These are phyloP conservation scores for Etheostoma spectabile DNA, from an alignment of 2,113 vertebrate genomes.

Conservation along the genomic window DNA sequence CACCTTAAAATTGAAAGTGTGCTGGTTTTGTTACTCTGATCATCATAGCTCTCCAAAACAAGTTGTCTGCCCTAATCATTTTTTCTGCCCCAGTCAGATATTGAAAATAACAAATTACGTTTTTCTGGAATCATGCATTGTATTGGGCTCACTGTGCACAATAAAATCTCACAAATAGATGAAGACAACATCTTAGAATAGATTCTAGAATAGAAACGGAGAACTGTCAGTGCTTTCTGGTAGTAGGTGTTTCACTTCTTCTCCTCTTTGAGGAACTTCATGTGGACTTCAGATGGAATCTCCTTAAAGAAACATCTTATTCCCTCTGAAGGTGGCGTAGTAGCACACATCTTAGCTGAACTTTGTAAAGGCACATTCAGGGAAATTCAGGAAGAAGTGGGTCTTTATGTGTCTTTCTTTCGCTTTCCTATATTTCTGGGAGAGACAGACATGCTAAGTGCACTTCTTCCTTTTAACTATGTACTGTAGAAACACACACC, in stretches of 20 bases:
- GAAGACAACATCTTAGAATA: background rate
- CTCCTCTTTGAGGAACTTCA: slow-evolving; percentile 19
- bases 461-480: slow-evolving; percentile 39
- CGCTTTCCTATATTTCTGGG: background rate
- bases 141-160: background rate
- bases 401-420: background rate
- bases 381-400: background rate
- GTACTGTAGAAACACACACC: slow-evolving; percentile 29
- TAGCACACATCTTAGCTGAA: background rate
- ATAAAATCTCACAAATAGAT: background rate
- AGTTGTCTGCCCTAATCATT: background rate
- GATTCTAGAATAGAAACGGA: background rate
- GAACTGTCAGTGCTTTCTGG: background rate
- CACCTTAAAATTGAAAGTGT: slow-evolving; percentile 10
- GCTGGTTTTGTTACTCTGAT: background rate
- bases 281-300: slow-evolving; percentile 34
- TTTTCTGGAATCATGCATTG: background rate
- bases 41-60: background rate
- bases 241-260: slow-evolving; percentile 10
- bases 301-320: slow-evolving; percentile 13
- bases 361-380: slow-evolving; percentile 4
- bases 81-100: background rate
- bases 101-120: background rate
- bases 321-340: background rate
- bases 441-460: slow-evolving; percentile 4